These are phyloP conservation scores for Onthophagus taurus DNA, from an alignment of 1,140 invertebrate genomes.

Conservation along the genomic window DNA sequence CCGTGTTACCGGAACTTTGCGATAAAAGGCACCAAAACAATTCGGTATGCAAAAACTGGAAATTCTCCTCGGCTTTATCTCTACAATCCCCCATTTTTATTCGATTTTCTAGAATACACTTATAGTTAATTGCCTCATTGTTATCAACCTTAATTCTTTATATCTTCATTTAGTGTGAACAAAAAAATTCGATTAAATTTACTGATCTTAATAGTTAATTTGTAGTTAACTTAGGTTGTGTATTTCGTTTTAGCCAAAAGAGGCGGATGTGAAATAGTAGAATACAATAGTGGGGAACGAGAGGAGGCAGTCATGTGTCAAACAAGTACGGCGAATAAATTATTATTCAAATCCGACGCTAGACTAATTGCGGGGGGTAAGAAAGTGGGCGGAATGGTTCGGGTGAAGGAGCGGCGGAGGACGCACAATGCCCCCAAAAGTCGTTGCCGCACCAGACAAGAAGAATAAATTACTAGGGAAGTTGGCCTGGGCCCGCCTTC, in stretches of 20 bases:
- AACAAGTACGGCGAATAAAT: constrained; percentile 25
- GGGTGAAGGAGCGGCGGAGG: constrained; percentile 16
- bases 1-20: background rate
- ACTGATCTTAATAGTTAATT: no score
- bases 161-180: no score
- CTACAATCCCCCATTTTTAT: background rate
- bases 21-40: background rate
- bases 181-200: no score
- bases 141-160: no score
- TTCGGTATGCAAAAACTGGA: background rate
- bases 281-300: no score
- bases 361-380: constrained; percentile 31
- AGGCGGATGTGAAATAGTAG: no score
- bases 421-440: constrained; percentile 20
- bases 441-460: no score
- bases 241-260: no score
- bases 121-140: background rate
- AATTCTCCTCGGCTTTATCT: background rate
- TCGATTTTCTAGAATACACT: background rate
- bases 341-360: constrained; percentile 28
- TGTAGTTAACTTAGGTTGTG: no score
- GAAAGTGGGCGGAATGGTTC: constrained; percentile 23
- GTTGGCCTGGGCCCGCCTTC: constrained; percentile 22
- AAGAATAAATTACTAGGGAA: constrained; percentile 31
- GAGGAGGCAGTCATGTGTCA: constrained; percentile 26